phyloP scores from a whole-genome alignment of 2,888 invertebrate genomes.

The Adelphocoris suturalis region DNA sequence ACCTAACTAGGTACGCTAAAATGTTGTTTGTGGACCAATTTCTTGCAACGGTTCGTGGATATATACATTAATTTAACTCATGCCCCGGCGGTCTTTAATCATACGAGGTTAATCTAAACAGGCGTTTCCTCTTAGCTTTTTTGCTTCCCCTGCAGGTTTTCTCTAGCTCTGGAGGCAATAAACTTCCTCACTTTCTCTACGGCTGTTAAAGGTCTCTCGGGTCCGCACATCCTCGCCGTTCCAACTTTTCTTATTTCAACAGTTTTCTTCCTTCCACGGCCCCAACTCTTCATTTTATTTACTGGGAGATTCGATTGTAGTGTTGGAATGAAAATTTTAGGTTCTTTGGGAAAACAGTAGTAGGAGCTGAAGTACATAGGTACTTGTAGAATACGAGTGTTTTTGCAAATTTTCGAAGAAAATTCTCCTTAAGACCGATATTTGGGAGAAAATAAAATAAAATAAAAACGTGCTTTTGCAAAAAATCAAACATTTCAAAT shows the following conservation, averaged over 20 bases:
- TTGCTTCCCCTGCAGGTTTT: background rate
- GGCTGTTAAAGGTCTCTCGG: slow-evolving; percentile 9
- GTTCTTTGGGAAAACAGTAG: no score
- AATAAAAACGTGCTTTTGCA: no score
- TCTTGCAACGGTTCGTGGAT: background rate
- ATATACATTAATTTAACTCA: background rate
- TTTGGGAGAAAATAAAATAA: no score
- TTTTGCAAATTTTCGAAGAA: no score
- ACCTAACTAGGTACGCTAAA: no score
- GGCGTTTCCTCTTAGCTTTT: slow-evolving; percentile 35
- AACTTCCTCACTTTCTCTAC: slow-evolving; percentile 22
- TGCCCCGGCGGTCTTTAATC: slow-evolving; percentile 3
- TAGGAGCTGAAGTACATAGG: no score
- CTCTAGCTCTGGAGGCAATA: background rate
- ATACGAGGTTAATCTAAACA: slow-evolving; percentile 33
- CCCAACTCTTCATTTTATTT: background rate
- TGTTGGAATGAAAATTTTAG: no score
- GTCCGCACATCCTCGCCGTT: background rate
- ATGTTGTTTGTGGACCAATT: background rate
- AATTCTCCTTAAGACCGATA: no score
- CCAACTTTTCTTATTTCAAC: slow-evolving; percentile 26
- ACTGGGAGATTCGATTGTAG: no score
- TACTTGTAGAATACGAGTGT: no score
- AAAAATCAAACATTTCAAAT: no score
- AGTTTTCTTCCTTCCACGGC: background rate